Evolutionary conservation across 1,140 invertebrate genomes (phyloP), one percentile per base, ranked within the genome.

Genomic region (Euwallacea similis): DNA sequence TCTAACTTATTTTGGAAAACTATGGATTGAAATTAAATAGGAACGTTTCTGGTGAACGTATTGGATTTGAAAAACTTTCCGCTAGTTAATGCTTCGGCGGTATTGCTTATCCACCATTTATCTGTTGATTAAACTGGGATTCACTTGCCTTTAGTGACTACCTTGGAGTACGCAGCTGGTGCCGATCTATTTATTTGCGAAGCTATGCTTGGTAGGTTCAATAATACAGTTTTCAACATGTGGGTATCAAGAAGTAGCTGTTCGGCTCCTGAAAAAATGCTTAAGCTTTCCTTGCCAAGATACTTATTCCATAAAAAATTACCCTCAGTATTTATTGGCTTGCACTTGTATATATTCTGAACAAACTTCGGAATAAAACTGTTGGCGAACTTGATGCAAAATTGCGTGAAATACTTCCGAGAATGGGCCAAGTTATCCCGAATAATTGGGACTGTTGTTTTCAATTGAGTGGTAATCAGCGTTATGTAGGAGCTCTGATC

Each of bases 231-330:
- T 84, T 99, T 99, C 16, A 99, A 82, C 83, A 96, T 97, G 77
- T 99, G 97, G 7, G 98, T 97, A 82, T 99, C 98, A 0, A 99
- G 82, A 16, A 99, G 82, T n/a, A 99, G 82, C 83, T 99, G 98
- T 81, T 99, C 97, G 3, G 97, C 96, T 50, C 97, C 69, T 71
- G 65, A 63, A 64, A 56, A 56, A 2, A 33, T 33, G 21, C 21
- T 33, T 33, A 33, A 33, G 4, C 4, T 33, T 33, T 4, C 4
- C 21, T 33, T 33, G 21, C 4, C 21, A 33, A 33, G 21, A 33
- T 33, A 33, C 21, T 2, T 33, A 4, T 33, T 33, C 4, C 21
- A 4, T 33, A 33, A 33, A 33, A 33, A 33, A 33, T 69, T 61
- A 71, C 69, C 98, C 42, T 92, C 92, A 2, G 94, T 93, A 71